Conservation (phyloP, 2,113 vertebrate species). For the Microtus pennsylvanicus region DNA sequence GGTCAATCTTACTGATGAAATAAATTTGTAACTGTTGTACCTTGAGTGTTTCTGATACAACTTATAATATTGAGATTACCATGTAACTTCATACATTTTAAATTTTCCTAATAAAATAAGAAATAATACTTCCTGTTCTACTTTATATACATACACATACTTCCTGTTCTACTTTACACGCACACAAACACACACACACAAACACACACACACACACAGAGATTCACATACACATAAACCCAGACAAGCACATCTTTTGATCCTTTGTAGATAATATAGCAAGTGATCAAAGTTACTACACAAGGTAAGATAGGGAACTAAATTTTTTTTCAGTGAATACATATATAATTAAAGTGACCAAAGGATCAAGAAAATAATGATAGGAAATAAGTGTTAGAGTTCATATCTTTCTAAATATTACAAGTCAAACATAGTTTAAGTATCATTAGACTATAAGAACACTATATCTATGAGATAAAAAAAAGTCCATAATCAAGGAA, state of each 20-base stretch:
- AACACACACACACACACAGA: too few species aligned
- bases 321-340: not conserved
- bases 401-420: too few species aligned
- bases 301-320: not conserved
- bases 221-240: too few species aligned
- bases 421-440: too few species aligned
- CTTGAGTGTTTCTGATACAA: not conserved
- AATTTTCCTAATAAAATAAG: not conserved
- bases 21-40: not conserved
- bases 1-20: not conserved
- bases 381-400: too few species aligned
- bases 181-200: too few species aligned
- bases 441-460: too few species aligned
- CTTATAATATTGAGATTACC: not conserved
- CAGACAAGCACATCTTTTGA: not conserved
- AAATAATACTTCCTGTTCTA: not conserved
- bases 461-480: too few species aligned
- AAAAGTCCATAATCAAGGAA: too few species aligned
- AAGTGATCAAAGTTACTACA: not conserved
- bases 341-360: too few species aligned
- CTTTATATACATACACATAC: not conserved
- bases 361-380: too few species aligned
- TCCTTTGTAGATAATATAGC: not conserved
- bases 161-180: not conserved
- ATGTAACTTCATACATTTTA: not conserved